Conservation (phyloP, 2,113 vertebrate genomes). For the Siphamia tubifer region DNA sequence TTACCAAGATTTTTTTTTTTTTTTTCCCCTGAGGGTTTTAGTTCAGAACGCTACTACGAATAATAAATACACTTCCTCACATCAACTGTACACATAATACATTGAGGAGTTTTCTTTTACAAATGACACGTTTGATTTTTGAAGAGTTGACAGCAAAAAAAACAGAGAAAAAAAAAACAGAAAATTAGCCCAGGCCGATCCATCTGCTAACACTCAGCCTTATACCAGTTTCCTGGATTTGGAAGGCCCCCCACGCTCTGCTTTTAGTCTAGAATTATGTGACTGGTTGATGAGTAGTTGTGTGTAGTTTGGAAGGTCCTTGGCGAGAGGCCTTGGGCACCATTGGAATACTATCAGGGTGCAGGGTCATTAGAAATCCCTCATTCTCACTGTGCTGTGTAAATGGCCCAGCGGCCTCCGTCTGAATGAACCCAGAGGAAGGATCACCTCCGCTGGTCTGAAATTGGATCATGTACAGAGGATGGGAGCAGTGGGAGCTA, state of each 20-base stretch:
- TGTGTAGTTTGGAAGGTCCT: conserved; percentile 61
- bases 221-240: conserved; percentile 26
- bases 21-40: too few relatives aligned
- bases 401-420: conserved; percentile 61
- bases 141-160: conserved; percentile 23
- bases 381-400: conserved; percentile 61
- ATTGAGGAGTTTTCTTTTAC: too few relatives aligned
- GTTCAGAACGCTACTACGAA: conserved; percentile 1
- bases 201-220: conserved; percentile 84
- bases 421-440: conserved; percentile 54
- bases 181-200: conserved; percentile 77
- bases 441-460: conserved; percentile 56
- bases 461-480: conserved; percentile 61
- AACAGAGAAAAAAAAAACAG: neutral
- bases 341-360: conserved; percentile 63
- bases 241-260: conserved; percentile 12
- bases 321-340: conserved; percentile 65
- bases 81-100: neutral
- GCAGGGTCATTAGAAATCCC: conserved; percentile 73
- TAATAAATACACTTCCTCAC: neutral
- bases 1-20: too few relatives aligned
- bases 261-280: conserved; percentile 50
- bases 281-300: conserved; percentile 62
- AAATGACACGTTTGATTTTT: too few relatives aligned
- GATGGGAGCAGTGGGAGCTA: conserved; percentile 25